These are phyloP conservation scores for Trichacis sp. DNA, from an alignment of 2,888 invertebrate genomes.

Conservation along the genomic window DNA sequence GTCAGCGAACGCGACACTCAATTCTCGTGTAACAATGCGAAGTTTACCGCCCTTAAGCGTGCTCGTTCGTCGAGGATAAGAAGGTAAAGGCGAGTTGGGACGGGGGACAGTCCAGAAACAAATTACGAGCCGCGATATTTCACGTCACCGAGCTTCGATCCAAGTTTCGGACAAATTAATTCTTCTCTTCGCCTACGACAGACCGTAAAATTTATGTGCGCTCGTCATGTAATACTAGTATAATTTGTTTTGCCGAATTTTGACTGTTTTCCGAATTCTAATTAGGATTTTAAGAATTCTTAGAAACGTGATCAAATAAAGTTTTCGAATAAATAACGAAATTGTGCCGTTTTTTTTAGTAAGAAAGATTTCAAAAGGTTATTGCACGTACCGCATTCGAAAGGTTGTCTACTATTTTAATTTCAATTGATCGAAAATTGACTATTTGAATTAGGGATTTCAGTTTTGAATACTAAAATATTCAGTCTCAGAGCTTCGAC, in stretches of 20 bases:
- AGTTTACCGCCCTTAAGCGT: conserved; percentile 49
- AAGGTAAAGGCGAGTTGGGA: not conserved
- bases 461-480: no score
- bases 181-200: not conserved
- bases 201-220: not conserved
- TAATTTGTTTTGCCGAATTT: not conserved
- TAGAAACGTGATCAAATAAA: no score
- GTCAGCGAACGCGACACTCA: conserved; percentile 51
- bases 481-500: no score
- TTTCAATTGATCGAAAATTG: no score
- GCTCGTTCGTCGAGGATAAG: conserved; percentile 20
- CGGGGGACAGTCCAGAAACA: conserved; percentile 41
- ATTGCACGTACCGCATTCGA: no score
- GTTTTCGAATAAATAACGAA: no score
- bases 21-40: conserved; percentile 59
- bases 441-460: no score
- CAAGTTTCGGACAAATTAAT: conserved; percentile 3
- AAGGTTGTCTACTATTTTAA: no score
- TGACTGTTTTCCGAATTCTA: no score
- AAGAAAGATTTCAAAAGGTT: no score
- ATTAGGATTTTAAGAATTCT: no score
- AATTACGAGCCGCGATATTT: conserved; percentile 44
- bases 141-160: conserved; percentile 31
- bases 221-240: not conserved
- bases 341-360: no score